Evolutionary conservation across 2,888 invertebrate species (phyloP), one percentile per base, ranked within the genome.

Genomic region (Sinhomidia bicolor): DNA sequence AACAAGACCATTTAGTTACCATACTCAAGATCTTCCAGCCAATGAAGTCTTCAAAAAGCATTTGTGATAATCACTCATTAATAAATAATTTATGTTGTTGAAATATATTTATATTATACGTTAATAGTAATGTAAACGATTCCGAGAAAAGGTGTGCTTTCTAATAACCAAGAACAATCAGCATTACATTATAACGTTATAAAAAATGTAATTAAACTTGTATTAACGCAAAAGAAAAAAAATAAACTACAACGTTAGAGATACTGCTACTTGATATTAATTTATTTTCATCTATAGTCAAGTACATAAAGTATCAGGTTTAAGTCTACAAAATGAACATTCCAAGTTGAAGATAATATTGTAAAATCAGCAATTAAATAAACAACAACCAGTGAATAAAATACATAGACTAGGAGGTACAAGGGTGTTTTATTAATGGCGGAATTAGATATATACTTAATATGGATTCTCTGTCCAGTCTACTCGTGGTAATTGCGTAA

Each of bases 1-100:
- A 84, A 44, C 71, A 9, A 74, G 76, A 29, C 89, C 89, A 51
- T 90, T 90, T 85, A 51, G 82, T 60, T 90, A 90, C 85, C 86
- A 80, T 12, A 54, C 71, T 0, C n/a, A 36, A n/a, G 86, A 86
- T 29, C 26, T 68, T 60, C 81, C 81, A 10, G 29, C 7, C 23
- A 86, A 17, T 71, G 57, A 29, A 36, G n/a, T 60, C 29, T 79
- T 79, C 57, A 88, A 88, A 29, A 88, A 82, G 14, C 9, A 65
- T 10, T 65, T 65, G 62, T 65, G 47, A 76, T 47, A 60, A 23
- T 23, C 14, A 54, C 17, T 17, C 6, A 6, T 17, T 17, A 54
- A 2, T 9, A 6, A 54, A n/a, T 54, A 17, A 54, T 54, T 54
- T 14, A 54, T 54, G n/a, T 57, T 54, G 9, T 26, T 20, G n/a